Evolutionary conservation across 2,888 invertebrate genomes (phyloP).

Genomic region (Matsumyia berberina): DNA sequence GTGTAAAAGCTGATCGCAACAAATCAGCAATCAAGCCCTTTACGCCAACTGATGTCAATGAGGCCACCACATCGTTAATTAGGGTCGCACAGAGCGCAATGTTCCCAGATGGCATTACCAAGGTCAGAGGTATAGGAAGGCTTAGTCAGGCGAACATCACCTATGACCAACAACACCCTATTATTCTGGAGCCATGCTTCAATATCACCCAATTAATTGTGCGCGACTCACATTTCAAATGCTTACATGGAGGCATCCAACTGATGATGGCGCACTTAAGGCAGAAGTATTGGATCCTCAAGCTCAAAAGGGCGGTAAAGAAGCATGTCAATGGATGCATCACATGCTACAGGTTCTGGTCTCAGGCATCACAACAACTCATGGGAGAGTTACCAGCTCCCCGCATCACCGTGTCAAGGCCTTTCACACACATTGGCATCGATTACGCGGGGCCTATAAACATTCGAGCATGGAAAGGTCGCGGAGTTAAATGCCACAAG

Average conservation of each 20-base stretch:
- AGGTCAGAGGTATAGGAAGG: too few relatives aligned
- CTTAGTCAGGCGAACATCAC: constrained; percentile 6
- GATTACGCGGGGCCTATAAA: constrained; percentile 9
- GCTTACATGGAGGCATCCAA: constrained; percentile 1
- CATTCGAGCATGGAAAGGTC: neutral
- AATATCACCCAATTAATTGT: too few relatives aligned
- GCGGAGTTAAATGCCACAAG: constrained; percentile 1
- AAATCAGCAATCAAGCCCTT: too few relatives aligned
- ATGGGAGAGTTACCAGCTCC: too few relatives aligned
- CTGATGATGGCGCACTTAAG: neutral
- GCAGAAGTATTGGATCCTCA: neutral
- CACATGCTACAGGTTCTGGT: neutral
- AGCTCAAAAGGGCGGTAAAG: neutral
- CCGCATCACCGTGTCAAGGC: neutral
- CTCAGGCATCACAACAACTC: neutral
- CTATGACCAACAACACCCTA: constrained; percentile 12
- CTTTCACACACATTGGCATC: neutral
- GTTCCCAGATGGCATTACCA: neutral
- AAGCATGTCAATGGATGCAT: neutral
- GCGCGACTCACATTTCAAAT: too few relatives aligned
- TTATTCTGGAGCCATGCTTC: constrained; percentile 7
- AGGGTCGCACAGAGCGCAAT: neutral
- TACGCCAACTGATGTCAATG: neutral
- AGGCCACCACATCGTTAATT: neutral
- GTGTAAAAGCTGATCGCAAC: too few relatives aligned